Evolutionary conservation across 2,113 vertebrate genomes (phyloP).

Genomic region (Serilophus lunatus): DNA sequence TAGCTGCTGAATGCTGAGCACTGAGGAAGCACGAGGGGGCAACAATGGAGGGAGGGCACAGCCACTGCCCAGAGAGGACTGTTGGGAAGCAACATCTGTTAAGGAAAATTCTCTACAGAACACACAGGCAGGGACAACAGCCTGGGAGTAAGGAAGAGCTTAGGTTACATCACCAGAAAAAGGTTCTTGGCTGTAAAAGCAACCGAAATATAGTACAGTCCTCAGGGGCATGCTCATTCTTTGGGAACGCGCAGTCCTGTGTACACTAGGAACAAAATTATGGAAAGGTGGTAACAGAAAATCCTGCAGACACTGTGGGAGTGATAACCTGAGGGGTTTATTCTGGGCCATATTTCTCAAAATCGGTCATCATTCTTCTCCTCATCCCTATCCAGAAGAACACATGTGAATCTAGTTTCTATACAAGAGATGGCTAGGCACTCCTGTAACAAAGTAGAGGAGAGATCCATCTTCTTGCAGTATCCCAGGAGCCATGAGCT

Average conservation of each 20-base stretch:
- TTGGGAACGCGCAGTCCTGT: not conserved
- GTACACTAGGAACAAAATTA: not conserved
- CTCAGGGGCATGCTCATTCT: not conserved
- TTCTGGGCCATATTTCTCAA: conserved; percentile 5
- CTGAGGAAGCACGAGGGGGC: not conserved
- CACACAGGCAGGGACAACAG: not conserved
- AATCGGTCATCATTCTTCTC: not conserved
- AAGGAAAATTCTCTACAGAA: not conserved
- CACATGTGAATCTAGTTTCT: not conserved
- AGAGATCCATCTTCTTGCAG: not conserved
- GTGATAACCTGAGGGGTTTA: not conserved
- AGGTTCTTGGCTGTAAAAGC: not conserved
- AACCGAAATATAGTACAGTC: not conserved
- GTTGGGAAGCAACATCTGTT: not conserved
- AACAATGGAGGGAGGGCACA: not conserved
- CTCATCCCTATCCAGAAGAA: not conserved
- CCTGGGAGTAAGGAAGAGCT: not conserved
- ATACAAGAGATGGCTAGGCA: not conserved
- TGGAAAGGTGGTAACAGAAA: not conserved
- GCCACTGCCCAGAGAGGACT: not conserved
- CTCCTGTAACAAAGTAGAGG: not conserved
- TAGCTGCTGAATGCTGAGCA: not conserved
- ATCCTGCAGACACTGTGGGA: not conserved
- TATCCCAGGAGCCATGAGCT: not conserved
- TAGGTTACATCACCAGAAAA: not conserved